Base-by-base conservation (phyloP, 2,113 vertebrate genomes). In the Boleophthalmus pectinirostris region DNA sequence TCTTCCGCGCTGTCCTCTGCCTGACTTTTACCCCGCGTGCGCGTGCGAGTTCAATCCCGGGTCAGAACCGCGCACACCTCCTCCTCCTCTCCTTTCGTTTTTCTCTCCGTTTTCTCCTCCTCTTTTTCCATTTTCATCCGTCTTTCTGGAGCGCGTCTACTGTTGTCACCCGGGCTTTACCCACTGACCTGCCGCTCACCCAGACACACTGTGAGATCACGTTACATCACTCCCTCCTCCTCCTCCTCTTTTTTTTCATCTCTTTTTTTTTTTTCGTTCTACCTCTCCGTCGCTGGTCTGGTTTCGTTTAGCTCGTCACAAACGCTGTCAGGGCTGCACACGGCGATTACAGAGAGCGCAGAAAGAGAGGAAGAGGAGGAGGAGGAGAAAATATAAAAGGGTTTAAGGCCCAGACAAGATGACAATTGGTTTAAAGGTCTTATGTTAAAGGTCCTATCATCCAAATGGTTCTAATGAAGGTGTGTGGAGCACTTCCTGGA, bases 141-240 rank as follows among this genome's bases (percentile, higher is more conserved):
- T 87, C 71, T 77, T 73, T 73, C 85, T 81, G 68, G 25, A 65
- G 57, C 68, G 74, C 68, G 78, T 57, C 81, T 82, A 65, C 76
- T 84, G 75, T 56, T 80, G 65, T 66, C 43, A 53, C 67, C 80
- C 56, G 73, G 66, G 73, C 75, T 43, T 80, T 74, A 79, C 84
- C 84, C 75, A 71, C 78, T 83, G 84, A 81, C 81, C 84, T 69
- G 61, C 78, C 61, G 51, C 76, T 86, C 73, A 86, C 81, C 84
- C 73, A 73, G 45, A 74, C 23, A 12, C 33, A 8, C 38, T 47
- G 24, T 18, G 25, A 10, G 23, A 54, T 14, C 3, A 29, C 16
- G 25, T n/a, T 21, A 38, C 61, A 43, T 58, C 56, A 58, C 23
- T 25, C 56, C 56, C 12, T 20, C 51, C n/a, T 20, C 20, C 8